Conservation (phyloP, 2,113 vertebrate species). For the Anarrhichthys ocellatus region DNA sequence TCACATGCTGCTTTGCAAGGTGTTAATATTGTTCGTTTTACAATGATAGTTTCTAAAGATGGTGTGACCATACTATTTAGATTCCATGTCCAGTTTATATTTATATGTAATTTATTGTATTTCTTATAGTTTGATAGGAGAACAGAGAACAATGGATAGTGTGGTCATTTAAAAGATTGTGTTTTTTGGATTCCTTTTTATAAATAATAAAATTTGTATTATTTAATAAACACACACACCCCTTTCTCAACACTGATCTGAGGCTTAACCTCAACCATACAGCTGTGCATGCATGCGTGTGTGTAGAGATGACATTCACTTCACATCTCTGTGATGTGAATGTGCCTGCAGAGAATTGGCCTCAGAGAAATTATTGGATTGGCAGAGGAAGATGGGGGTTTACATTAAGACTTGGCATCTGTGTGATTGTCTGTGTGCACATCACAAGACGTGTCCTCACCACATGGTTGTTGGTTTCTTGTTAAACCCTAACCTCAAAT, state of each 20-base stretch:
- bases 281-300: constrained; percentile 24
- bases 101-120: neutral
- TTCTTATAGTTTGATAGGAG: neutral
- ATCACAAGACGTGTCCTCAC: constrained; percentile 3
- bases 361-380: constrained; percentile 52
- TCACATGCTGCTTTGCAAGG: neutral
- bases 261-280: constrained; percentile 61
- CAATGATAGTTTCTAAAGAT: neutral
- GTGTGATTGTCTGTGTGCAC: neutral
- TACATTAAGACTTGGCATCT: constrained; percentile 41
- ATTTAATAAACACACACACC: too few relatives aligned
- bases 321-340: constrained; percentile 30
- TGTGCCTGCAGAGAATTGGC: constrained; percentile 53
- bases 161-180: neutral
- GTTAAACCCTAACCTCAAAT: neutral
- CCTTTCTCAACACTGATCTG: constrained; percentile 47
- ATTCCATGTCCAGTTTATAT: neutral
- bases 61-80: neutral
- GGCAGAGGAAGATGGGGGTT: constrained; percentile 31
- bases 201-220: too few relatives aligned
- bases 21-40: neutral
- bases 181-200: neutral
- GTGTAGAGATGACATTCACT: constrained; percentile 9
- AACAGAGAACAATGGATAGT: neutral
- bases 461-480: neutral